Evolutionary conservation across 2,113 vertebrate genomes (phyloP).

Genomic region (Eulemur macaco): DNA sequence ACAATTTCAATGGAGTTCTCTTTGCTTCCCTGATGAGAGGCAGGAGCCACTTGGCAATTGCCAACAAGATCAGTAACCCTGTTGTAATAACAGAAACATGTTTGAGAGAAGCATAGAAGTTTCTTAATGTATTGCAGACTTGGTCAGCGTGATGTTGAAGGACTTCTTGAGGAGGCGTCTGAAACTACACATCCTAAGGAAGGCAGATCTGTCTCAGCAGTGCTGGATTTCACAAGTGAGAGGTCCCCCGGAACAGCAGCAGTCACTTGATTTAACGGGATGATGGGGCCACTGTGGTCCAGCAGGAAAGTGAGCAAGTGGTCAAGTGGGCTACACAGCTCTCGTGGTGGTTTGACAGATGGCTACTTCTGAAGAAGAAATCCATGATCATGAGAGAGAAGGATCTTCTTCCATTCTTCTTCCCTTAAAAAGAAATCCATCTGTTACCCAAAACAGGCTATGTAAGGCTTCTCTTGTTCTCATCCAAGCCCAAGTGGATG

Average conservation of each 20-base stretch:
- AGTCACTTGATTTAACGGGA: background rate
- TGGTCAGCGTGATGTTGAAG: background rate
- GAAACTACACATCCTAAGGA: background rate
- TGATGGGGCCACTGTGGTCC: background rate
- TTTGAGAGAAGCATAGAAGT: background rate
- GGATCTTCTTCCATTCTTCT: background rate
- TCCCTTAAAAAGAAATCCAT: background rate
- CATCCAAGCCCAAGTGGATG: background rate
- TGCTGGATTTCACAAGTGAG: background rate
- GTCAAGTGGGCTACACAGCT: background rate
- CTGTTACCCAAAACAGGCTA: background rate
- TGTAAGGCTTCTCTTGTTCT: background rate
- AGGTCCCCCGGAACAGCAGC: background rate
- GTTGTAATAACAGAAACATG: background rate
- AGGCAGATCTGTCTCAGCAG: accelerated
- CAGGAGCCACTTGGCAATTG: background rate
- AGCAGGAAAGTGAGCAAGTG: background rate
- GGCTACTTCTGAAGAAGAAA: background rate
- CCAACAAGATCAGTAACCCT: background rate
- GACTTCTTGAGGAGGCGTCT: background rate
- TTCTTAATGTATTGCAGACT: background rate
- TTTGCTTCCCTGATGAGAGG: background rate
- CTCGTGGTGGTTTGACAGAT: background rate
- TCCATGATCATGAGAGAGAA: background rate
- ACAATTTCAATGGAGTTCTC: background rate